phyloP scores from a whole-genome alignment of 2,888 invertebrate species.

The Cataglyphis livida region DNA sequence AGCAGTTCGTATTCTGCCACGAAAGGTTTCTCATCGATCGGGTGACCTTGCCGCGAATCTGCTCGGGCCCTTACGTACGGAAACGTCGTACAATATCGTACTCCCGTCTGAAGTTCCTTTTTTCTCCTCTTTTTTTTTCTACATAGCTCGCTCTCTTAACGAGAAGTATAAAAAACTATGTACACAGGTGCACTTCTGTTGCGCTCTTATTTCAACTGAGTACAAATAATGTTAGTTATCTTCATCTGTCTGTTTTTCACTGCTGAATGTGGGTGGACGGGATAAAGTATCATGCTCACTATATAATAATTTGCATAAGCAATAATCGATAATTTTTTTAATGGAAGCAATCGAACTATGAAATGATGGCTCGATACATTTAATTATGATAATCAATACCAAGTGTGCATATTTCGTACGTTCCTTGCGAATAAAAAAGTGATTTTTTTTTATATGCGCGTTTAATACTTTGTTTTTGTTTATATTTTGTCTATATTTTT shows the following conservation, averaged over 20 bases:
- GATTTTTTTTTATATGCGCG: not conserved
- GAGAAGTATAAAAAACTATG: conserved; percentile 84
- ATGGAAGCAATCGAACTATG: not conserved
- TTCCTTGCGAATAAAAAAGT: not conserved
- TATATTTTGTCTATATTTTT: not conserved
- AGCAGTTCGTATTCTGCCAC: conserved; percentile 69
- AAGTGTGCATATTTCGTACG: conserved; percentile 1
- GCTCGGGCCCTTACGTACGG: conserved; percentile 71
- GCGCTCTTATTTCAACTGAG: conserved; percentile 60
- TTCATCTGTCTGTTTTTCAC: conserved; percentile 32
- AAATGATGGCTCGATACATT: not conserved
- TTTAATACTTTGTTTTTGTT: not conserved
- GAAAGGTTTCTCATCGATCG: conserved; percentile 67
- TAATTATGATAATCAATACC: not conserved
- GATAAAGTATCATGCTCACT: conserved; percentile 49
- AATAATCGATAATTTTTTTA: conserved; percentile 12
- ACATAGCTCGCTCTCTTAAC: conserved; percentile 75
- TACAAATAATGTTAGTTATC: conserved; percentile 58
- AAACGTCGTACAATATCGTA: conserved; percentile 66
- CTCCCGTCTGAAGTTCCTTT: conserved; percentile 35
- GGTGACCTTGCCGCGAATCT: conserved; percentile 76
- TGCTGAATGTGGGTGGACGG: conserved; percentile 69
- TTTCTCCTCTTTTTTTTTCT: conserved; percentile 64
- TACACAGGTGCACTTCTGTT: conserved; percentile 77
- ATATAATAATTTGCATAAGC: conserved; percentile 10